Percentiles rank a stretch among this genome's conserved stretches.
phyloP scores from a whole-genome alignment of 1,140 invertebrate genomes.

The Ladona fulva region DNA sequence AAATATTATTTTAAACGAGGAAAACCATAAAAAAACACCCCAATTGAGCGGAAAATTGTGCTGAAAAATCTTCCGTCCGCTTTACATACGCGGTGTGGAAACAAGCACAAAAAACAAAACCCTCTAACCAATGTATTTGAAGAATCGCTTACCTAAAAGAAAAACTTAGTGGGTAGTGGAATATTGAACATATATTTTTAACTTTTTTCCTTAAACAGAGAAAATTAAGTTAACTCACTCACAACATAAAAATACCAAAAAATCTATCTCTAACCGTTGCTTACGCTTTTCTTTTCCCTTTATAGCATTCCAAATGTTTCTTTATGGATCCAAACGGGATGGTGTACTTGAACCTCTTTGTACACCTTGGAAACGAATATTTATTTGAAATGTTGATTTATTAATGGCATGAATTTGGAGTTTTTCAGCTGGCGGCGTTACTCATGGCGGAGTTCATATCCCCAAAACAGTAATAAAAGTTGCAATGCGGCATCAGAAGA shows the following conservation, averaged over 20 bases:
- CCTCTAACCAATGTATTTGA: neutral
- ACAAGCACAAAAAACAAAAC: neutral
- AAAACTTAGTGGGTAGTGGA: neutral
- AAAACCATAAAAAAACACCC: neutral
- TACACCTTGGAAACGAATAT: neutral
- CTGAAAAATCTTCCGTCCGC: neutral
- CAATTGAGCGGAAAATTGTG: neutral
- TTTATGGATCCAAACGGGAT: neutral
- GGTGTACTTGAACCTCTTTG: neutral
- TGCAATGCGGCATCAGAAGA: neutral
- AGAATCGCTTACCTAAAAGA: neutral
- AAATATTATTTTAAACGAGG: slow-evolving; percentile 1
- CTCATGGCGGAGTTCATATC: neutral
- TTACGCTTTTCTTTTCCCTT: neutral
- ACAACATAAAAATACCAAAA: neutral
- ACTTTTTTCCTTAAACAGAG: neutral
- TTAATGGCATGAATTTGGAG: neutral
- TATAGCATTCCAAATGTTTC: neutral
- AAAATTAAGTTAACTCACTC: neutral
- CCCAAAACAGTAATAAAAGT: neutral
- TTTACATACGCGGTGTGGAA: neutral
- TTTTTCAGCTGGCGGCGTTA: neutral
- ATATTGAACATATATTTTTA: neutral
- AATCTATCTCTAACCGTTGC: neutral
- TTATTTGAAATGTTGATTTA: neutral